phyloP scores from a whole-genome alignment of 2,113 vertebrate species.

The Charadrius vociferus region DNA sequence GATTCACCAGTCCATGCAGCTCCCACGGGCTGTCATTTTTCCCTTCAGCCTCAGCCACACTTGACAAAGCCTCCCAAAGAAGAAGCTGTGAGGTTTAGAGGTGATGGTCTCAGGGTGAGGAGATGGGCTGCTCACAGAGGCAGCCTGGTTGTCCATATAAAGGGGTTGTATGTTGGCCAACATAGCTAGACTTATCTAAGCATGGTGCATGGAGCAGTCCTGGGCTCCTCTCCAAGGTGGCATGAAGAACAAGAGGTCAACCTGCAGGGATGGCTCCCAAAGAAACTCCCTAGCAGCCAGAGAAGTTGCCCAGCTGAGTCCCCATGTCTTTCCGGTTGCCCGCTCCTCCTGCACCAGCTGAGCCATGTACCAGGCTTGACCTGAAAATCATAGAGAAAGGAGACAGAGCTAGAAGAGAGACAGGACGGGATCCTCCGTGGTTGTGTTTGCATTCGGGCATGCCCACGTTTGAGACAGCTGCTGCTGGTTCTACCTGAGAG shows the following conservation, averaged over 20 bases:
- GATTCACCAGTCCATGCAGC: neutral
- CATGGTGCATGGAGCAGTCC: neutral
- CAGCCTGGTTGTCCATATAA: neutral
- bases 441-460: fast-evolving
- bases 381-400: neutral
- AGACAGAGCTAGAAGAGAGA: neutral
- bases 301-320: neutral
- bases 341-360: neutral
- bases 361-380: neutral
- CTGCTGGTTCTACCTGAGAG: neutral
- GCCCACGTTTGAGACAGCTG: neutral
- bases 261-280: neutral
- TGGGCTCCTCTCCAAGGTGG: neutral
- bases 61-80: neutral
- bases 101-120: neutral
- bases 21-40: neutral
- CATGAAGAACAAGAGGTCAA: neutral
- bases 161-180: too few relatives aligned
- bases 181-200: neutral
- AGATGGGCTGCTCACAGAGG: neutral
- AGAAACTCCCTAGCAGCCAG: neutral
- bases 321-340: neutral
- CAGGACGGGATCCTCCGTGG: neutral
- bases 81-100: neutral
- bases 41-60: neutral